Percentiles rank a stretch among this genome's conserved stretches.
Conservation (phyloP, 2,888 invertebrate genomes). For the Trachelus tabidus region DNA sequence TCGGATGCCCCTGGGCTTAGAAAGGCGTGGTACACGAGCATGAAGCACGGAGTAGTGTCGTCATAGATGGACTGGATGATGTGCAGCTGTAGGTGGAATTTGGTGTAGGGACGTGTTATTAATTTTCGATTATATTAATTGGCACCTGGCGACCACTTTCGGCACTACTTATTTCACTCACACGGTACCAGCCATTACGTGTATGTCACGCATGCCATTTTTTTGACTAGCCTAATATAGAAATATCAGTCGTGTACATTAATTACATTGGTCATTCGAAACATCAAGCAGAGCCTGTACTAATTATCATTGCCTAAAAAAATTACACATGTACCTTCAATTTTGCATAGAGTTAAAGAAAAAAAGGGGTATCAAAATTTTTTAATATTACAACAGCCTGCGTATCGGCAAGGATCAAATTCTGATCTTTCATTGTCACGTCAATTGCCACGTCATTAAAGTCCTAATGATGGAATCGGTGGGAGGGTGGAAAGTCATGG, state of each 20-base stretch:
- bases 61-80: slow-evolving; percentile 33
- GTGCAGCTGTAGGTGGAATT: slow-evolving; percentile 32
- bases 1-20: slow-evolving; percentile 60
- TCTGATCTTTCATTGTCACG: background rate
- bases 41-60: slow-evolving; percentile 28
- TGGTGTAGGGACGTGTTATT: slow-evolving; percentile 10
- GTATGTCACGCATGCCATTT: background rate
- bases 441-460: background rate
- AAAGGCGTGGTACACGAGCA: slow-evolving; percentile 53
- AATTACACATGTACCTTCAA: background rate
- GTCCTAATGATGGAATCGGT: background rate
- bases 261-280: background rate
- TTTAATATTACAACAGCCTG: background rate
- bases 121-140: slow-evolving; percentile 22
- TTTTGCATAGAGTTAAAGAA: background rate
- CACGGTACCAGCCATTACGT: background rate
- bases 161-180: background rate
- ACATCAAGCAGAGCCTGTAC: background rate
- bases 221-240: background rate
- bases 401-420: background rate
- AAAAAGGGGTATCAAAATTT: background rate
- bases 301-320: background rate
- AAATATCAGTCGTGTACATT: background rate
- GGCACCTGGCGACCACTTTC: background rate
- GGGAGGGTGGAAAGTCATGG: background rate